Conservation (phyloP, 2,888 invertebrate species). For the Napeogenes inachia region DNA sequence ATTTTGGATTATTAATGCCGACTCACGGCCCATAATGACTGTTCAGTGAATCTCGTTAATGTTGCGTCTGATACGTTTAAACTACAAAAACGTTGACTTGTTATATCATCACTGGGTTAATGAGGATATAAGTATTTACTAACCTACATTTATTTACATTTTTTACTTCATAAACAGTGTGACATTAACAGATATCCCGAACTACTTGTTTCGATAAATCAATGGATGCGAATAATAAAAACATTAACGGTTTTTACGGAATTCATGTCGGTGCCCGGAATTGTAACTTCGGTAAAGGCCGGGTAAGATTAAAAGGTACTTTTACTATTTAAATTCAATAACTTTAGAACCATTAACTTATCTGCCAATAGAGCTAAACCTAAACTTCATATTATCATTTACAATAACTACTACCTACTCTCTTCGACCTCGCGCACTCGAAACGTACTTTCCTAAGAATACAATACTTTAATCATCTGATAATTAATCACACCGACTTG, state of each 20-base stretch:
- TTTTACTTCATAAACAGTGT: neutral
- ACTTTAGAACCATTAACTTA: no score
- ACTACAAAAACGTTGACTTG: neutral
- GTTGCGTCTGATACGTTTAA: conserved; percentile 6
- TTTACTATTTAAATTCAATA: no score
- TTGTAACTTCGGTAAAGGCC: neutral
- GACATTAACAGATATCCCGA: neutral
- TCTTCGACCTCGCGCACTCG: no score
- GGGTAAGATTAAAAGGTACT: neutral
- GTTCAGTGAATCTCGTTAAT: neutral
- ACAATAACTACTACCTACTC: no score
- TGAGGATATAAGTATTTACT: no score
- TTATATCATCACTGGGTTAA: neutral
- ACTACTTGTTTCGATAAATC: conserved; percentile 3
- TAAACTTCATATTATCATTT: no score
- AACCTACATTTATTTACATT: neutral
- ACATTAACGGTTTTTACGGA: conserved; percentile 1
- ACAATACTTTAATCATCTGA: no score
- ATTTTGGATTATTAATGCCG: conserved; percentile 29
- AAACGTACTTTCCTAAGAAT: no score
- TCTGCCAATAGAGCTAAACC: no score
- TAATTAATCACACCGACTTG: no score
- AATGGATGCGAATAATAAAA: conserved; percentile 6
- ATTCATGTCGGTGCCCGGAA: conserved; percentile 3
- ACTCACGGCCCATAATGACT: conserved; percentile 47